Evolutionary conservation across 2,797 vertebrate genomes (phyloP), one percentile per base, ranked within the genome.

Genomic region (Halcyon badia): DNA sequence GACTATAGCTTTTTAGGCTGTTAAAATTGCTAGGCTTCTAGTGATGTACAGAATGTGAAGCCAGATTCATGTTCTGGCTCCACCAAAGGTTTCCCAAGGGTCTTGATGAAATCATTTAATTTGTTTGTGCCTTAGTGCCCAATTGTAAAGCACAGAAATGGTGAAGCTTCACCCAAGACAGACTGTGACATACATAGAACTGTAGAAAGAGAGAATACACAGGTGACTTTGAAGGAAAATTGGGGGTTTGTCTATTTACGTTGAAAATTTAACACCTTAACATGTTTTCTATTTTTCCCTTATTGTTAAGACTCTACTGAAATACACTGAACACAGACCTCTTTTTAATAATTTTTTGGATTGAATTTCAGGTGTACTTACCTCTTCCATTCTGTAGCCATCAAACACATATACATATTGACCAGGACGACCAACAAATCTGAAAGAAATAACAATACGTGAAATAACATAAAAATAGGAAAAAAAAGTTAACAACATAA

Each of bases 361-460:
- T 84, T 86, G 4, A 33, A 76, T 84, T 89, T 79, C 33, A 6
- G 33, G 13, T 35, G 2, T 25, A 97, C 98, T 96, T 97, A 98
- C 99, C 98, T 99, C 99, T 97, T 99, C 99, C 99, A 99, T 99
- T 89, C 99, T 98, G 94, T 99, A 99, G 61, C 99, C 98, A 65
- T 99, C 98, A 79, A 99, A 99, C 73, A 99, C 98, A 64, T 99
- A 99, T 25, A 99, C 98, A n/a, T 99, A 99, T 95, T 98, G 98
- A 26, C 99, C 99, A 48, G 99, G 99, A 84, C 99, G 98, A 20
- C 99, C 99, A 87, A 99, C 98, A 98, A 99, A 99, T 96, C 99
- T 99, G 97, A 62, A 97, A 97, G 25, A 25, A 95, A 75, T 26
- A 85, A 66, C 10, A 56, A 83, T 11, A 73, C 15, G 49, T 12